Base-by-base conservation (phyloP, 2,888 invertebrate species). In the Willowsia nigromaculata region DNA sequence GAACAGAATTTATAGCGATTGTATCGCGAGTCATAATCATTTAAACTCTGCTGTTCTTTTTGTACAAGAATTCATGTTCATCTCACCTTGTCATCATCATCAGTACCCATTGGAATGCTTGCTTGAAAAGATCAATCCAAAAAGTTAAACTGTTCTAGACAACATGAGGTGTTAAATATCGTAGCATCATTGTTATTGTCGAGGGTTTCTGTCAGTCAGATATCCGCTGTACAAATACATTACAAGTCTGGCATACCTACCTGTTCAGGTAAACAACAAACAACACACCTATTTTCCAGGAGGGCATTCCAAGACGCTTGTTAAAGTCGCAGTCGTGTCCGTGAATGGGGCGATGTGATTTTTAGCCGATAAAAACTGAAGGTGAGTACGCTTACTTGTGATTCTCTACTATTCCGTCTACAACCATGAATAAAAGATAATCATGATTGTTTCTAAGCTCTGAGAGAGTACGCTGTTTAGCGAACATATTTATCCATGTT, bases 11-110 rank as follows among this genome's bases (percentile, higher is more conserved):
- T 37, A 43, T 43, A 13, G 37, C 33, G 65, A 65, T 33, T 4
- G 4, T 65, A 65, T 65, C 65, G 33, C 65, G n/a, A 18, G 37
- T 33, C 5, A 37, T 37, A 37, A 37, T 33, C 65, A 9, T 37
- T 37, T 56, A 56, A 25, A 25, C 1, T 33, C 15, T 37, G 59
- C 4, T 59, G 59, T 43, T 9, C 43, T 43, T 43, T 13, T 13
- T 13, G 13, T 43, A 13, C 43, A 43, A 40, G 37, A 40, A 40
- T 40, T 71, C 68, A 22, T 71, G 22, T 71, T 71, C 68, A 71
- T 43, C 68, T 71, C 68, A 71, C 68, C 68, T 71, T 71, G 68
- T 71, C 65, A 37, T 65, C 59, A 30, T 62, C 68, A 71, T 40
- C 3, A 33, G 25, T 59, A 30, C 30, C 27, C 59, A 27, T 25